A percentile compares a stretch with the other conserved stretches of the same genome.
These are phyloP conservation scores for Danio tinwini DNA, from an alignment of 2,797 vertebrate species.

Conservation along the genomic window DNA sequence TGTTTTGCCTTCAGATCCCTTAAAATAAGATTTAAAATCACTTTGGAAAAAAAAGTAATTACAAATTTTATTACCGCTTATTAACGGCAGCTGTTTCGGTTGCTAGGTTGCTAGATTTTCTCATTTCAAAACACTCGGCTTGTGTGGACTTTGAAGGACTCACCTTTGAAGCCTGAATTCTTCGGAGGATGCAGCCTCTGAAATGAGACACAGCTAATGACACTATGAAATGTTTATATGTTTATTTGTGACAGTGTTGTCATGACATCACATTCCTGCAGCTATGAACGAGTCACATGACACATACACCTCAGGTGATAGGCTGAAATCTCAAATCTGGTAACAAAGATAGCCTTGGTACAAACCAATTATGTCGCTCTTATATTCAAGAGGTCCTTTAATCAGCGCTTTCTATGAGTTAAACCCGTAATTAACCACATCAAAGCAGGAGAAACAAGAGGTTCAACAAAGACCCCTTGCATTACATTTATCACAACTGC, in stretches of 20 bases:
- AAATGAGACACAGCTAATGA: too few relatives aligned
- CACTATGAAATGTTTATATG: too few relatives aligned
- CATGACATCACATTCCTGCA: not conserved
- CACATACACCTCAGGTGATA: not conserved
- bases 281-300: not conserved
- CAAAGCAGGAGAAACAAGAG: constrained; percentile 5
- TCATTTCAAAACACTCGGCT: too few relatives aligned
- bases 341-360: not conserved
- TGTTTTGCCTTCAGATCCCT: too few relatives aligned
- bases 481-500: constrained; percentile 1
- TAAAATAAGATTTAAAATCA: too few relatives aligned
- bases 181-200: too few relatives aligned
- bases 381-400: not conserved
- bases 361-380: not conserved
- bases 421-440: constrained; percentile 6
- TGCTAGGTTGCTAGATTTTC: too few relatives aligned
- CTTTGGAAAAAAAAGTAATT: too few relatives aligned
- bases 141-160: too few relatives aligned
- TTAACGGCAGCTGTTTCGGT: too few relatives aligned
- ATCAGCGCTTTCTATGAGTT: constrained; percentile 1
- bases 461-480: not conserved
- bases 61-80: too few relatives aligned
- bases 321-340: not conserved
- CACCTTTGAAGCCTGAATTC: too few relatives aligned
- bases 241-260: not conserved